A percentile compares a stretch with the other conserved stretches of the same genome.
phyloP scores from a whole-genome alignment of 2,797 vertebrate genomes.

The Dipus sagitta region DNA sequence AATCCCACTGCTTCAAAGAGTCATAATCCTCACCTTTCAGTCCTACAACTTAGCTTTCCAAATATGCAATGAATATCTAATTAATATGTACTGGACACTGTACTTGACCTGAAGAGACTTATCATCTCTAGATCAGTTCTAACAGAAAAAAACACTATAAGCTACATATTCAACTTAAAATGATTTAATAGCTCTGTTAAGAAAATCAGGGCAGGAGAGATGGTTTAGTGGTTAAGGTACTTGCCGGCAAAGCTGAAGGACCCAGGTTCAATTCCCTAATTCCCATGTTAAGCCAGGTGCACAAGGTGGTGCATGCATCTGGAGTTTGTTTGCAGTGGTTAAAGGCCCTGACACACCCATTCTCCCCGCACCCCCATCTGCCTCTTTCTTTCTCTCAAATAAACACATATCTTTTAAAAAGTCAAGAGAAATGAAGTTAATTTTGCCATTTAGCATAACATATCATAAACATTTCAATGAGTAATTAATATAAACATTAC shows the following conservation, averaged over 20 bases:
- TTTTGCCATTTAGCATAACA: slow-evolving; percentile 43
- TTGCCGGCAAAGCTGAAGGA: too few species aligned
- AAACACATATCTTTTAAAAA: neutral
- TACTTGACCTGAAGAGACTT: neutral
- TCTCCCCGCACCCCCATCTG: too few species aligned
- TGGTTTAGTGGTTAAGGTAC: too few species aligned
- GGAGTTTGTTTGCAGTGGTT: too few species aligned
- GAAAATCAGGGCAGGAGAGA: too few species aligned
- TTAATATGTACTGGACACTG: neutral
- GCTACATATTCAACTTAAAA: neutral
- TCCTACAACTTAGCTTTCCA: neutral
- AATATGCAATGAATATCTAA: neutral
- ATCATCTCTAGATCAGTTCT: neutral
- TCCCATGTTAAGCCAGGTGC: too few species aligned
- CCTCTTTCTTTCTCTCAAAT: too few species aligned
- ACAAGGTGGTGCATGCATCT: too few species aligned
- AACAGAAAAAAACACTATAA: neutral
- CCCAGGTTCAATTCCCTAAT: too few species aligned
- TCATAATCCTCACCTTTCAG: slow-evolving; percentile 13
- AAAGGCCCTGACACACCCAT: too few species aligned
- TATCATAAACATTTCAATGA: slow-evolving; percentile 32
- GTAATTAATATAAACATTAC: slow-evolving; percentile 35
- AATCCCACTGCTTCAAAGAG: neutral
- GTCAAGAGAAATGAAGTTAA: neutral
- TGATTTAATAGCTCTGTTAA: neutral